Evolutionary conservation across 2,113 vertebrate genomes (phyloP).

Genomic region (Pelobates fuscus): DNA sequence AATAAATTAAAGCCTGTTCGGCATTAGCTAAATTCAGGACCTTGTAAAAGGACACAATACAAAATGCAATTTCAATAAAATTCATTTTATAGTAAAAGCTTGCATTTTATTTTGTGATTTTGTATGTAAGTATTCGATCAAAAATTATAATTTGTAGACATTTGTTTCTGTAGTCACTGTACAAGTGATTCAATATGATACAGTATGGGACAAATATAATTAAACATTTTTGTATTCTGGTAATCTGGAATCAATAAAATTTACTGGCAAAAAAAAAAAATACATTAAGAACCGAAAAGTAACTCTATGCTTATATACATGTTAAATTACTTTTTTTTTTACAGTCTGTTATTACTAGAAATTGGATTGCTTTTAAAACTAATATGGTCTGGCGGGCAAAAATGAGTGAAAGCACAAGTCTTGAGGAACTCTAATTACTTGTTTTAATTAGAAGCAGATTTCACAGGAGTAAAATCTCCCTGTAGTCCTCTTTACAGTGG

Average conservation of each 20-base stretch:
- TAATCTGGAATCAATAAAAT: not conserved
- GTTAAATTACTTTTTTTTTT: conserved; percentile 77
- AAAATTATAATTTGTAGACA: too few relatives aligned
- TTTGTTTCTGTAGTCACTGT: too few relatives aligned
- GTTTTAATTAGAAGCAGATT: conserved; percentile 95
- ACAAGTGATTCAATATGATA: too few relatives aligned
- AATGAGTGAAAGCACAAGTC: conserved; percentile 84
- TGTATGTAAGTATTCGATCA: too few relatives aligned
- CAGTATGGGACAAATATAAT: too few relatives aligned
- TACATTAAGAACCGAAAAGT: conserved; percentile 73
- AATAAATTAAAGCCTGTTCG: too few relatives aligned
- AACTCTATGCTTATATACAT: conserved; percentile 75
- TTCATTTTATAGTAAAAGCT: too few relatives aligned
- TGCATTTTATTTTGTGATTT: too few relatives aligned
- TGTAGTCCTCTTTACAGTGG: conserved; percentile 78
- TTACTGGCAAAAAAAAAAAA: conserved; percentile 34
- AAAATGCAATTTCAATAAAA: too few relatives aligned
- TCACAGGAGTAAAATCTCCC: conserved; percentile 89
- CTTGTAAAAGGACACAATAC: too few relatives aligned
- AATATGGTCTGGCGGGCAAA: conserved; percentile 77
- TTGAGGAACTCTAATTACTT: conserved; percentile 96
- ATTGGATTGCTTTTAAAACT: conserved; percentile 79
- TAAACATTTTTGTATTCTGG: not conserved
- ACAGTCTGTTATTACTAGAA: conserved; percentile 78
- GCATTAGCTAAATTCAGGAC: too few relatives aligned